A percentile compares a stretch with the other conserved stretches of the same genome.
Evolutionary conservation across 2,797 vertebrate genomes (phyloP).

Genomic region (Lagodon rhomboides): DNA sequence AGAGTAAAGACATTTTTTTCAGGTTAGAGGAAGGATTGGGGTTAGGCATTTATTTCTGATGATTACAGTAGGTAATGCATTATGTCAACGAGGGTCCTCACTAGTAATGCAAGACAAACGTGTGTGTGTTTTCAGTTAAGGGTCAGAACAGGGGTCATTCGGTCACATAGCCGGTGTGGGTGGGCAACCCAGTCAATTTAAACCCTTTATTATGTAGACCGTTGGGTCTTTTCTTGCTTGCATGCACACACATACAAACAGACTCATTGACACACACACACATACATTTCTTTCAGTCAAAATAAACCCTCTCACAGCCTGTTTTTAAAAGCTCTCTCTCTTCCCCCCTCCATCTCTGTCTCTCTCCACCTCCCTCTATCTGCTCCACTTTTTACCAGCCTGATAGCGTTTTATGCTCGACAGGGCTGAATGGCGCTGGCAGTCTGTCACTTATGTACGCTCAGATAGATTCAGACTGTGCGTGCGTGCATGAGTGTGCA

Average conservation of each 20-base stretch:
- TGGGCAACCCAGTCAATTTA: conserved; percentile 55
- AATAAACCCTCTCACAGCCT: conserved; percentile 50
- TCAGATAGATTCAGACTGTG: conserved; percentile 53
- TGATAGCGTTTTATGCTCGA: conserved; percentile 61
- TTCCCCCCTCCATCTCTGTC: not conserved
- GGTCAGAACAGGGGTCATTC: conserved; percentile 45
- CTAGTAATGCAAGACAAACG: not conserved
- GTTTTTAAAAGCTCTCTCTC: conserved; percentile 44
- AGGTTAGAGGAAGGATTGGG: too few species aligned
- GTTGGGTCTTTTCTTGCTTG: conserved; percentile 13
- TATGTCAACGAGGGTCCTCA: too few species aligned
- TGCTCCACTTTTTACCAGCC: conserved; percentile 62
- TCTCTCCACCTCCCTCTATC: not conserved
- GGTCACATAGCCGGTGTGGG: conserved; percentile 54
- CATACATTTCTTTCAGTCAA: conserved; percentile 40
- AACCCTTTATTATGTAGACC: conserved; percentile 46
- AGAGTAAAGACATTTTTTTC: too few species aligned
- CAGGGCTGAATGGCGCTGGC: conserved; percentile 65
- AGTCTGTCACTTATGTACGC: conserved; percentile 67
- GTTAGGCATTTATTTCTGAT: too few species aligned
- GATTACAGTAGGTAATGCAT: too few species aligned
- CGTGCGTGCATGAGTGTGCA: conserved; percentile 41
- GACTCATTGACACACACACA: not conserved
- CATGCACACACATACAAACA: not conserved
- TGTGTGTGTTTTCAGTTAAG: conserved; percentile 7